phyloP scores from a whole-genome alignment of 2,797 vertebrate species.

The Schizothorax lantsangensis region DNA sequence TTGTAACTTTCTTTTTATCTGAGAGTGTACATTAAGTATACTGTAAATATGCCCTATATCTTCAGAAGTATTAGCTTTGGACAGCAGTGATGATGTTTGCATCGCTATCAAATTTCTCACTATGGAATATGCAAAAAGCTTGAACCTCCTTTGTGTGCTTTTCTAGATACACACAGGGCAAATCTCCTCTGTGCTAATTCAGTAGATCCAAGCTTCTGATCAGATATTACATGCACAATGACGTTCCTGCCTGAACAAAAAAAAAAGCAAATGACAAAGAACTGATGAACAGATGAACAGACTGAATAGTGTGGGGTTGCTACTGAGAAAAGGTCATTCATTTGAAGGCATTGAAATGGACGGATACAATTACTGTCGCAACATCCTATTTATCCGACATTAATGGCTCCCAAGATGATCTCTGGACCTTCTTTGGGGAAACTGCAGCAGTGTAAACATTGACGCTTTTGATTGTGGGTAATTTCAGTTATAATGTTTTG shows the following conservation, averaged over 20 bases:
- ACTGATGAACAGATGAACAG: conserved; percentile 21
- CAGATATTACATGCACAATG: conserved; percentile 29
- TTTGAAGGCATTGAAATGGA: conserved; percentile 34
- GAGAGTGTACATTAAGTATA: neutral
- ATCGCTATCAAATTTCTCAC: neutral
- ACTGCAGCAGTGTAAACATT: conserved; percentile 21
- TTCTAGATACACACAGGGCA: conserved; percentile 9
- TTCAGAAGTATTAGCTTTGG: neutral
- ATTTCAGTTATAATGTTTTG: neutral
- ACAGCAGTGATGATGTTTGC: neutral
- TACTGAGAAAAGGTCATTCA: conserved; percentile 35
- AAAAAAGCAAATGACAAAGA: conserved; percentile 32
- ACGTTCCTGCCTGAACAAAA: neutral
- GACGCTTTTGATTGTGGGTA: neutral
- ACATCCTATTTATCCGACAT: neutral
- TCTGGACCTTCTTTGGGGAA: neutral
- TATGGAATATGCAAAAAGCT: neutral
- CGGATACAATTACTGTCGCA: neutral
- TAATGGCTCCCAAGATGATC: conserved; percentile 9
- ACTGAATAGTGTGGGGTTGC: conserved; percentile 2
- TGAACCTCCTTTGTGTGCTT: conserved; percentile 3
- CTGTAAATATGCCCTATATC: too few relatives aligned
- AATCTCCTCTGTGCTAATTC: neutral
- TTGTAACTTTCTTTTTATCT: neutral
- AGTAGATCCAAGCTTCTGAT: neutral